phyloP scores from a whole-genome alignment of 2,113 vertebrate genomes.

The Camelus bactrianus region DNA sequence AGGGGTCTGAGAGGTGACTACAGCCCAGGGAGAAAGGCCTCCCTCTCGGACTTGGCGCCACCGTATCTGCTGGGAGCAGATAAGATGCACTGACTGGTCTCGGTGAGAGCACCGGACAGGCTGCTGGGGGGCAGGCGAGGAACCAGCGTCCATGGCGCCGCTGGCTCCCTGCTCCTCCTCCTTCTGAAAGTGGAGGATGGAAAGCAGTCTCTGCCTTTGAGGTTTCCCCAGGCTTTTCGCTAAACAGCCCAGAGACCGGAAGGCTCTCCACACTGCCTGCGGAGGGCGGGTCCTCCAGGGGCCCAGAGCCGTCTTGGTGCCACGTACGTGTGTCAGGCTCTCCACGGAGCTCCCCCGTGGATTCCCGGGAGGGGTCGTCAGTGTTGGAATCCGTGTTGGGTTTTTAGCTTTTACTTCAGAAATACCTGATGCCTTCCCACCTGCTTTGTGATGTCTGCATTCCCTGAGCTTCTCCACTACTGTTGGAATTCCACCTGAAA shows the following conservation, averaged over 20 bases:
- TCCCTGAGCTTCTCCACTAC: too few species aligned
- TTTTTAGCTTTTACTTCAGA: not conserved
- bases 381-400: rapidly evolving
- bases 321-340: rapidly evolving
- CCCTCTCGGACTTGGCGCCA: rapidly evolving
- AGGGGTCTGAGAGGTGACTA: rapidly evolving
- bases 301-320: rapidly evolving
- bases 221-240: not conserved
- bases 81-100: not conserved
- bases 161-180: too few species aligned
- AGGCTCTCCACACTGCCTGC: too few species aligned
- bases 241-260: rapidly evolving
- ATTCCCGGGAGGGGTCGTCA: not conserved
- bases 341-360: not conserved
- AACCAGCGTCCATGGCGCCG: rapidly evolving
- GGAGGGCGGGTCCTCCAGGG: not conserved
- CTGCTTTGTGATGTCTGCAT: not conserved
- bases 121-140: rapidly evolving
- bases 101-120: rapidly evolving
- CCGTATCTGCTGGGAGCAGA: not conserved
- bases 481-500: not conserved
- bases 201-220: rapidly evolving
- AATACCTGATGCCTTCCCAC: not conserved
- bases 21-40: not conserved
- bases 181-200: not conserved